Evolutionary conservation across 2,113 vertebrate species (phyloP).

Genomic region (Recurvirostra avosetta): DNA sequence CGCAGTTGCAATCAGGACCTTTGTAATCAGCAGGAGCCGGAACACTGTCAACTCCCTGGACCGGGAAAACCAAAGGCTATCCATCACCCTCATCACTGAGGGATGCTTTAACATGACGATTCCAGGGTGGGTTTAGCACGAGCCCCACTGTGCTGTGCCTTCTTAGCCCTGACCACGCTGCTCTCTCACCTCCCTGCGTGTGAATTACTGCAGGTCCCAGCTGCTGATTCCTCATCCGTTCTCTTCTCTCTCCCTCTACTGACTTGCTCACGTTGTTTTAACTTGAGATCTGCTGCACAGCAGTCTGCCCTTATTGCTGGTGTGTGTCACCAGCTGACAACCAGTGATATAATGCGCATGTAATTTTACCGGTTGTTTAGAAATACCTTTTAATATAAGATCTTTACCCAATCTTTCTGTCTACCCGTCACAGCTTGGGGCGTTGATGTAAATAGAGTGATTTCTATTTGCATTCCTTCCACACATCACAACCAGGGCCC

Average conservation of each 20-base stretch:
- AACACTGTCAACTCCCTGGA: neutral
- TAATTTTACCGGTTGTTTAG: neutral
- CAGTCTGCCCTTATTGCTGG: neutral
- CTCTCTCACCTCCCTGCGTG: neutral
- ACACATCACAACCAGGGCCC: neutral
- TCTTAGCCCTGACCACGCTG: fast-evolving
- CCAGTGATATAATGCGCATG: neutral
- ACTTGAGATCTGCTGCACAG: neutral
- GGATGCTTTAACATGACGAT: neutral
- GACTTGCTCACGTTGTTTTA: neutral
- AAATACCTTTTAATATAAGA: neutral
- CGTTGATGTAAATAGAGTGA: neutral
- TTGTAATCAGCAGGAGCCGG: neutral
- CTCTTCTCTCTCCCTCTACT: neutral
- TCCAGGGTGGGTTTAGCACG: neutral
- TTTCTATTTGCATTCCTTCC: neutral
- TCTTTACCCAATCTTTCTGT: neutral
- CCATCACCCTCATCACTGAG: neutral
- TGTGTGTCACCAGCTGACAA: neutral
- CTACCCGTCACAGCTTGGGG: neutral
- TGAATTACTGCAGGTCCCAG: neutral
- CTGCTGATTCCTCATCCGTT: neutral
- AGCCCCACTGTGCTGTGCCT: neutral
- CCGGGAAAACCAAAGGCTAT: neutral
- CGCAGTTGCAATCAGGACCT: neutral